Evolutionary conservation across 2,888 invertebrate genomes (phyloP).

Genomic region (Drosophila algonquin): DNA sequence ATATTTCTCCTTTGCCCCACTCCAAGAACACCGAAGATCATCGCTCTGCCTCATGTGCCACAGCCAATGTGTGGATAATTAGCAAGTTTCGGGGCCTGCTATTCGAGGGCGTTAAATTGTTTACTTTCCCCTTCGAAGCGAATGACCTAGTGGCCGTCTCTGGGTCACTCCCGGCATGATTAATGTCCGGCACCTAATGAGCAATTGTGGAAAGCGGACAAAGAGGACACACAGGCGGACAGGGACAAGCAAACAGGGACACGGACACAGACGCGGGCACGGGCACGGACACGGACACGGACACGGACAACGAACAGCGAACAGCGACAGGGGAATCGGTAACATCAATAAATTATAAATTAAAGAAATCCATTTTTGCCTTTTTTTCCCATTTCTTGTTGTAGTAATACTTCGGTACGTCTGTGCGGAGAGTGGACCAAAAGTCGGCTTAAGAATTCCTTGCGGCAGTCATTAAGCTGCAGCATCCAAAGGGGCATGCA

Average conservation of each 20-base stretch:
- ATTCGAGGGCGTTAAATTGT: constrained; percentile 47
- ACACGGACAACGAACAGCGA: background rate
- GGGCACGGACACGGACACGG: background rate
- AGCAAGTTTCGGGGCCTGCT: constrained; percentile 52
- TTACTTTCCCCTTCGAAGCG: constrained; percentile 37
- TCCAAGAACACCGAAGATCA: constrained; percentile 6
- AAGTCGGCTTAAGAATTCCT: constrained; percentile 75
- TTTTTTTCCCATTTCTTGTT: constrained; percentile 16
- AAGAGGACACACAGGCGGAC: background rate
- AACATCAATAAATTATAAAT: constrained; percentile 79
- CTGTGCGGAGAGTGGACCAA: constrained; percentile 36
- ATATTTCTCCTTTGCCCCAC: constrained; percentile 1
- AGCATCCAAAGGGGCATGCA: constrained; percentile 15
- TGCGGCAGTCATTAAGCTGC: constrained; percentile 70
- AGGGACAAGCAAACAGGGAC: constrained; percentile 19
- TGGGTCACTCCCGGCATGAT: constrained; percentile 56
- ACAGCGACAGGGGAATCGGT: constrained; percentile 56
- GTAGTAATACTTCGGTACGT: constrained; percentile 14
- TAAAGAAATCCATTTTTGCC: constrained; percentile 76
- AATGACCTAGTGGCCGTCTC: constrained; percentile 43
- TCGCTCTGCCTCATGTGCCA: constrained; percentile 8
- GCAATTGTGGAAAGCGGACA: constrained; percentile 65
- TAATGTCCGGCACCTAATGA: constrained; percentile 73
- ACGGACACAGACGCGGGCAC: constrained; percentile 7
- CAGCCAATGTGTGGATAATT: constrained; percentile 73